Evolutionary conservation across 1,140 invertebrate species (phyloP).

Genomic region (Meloidogyne floridensis): DNA sequence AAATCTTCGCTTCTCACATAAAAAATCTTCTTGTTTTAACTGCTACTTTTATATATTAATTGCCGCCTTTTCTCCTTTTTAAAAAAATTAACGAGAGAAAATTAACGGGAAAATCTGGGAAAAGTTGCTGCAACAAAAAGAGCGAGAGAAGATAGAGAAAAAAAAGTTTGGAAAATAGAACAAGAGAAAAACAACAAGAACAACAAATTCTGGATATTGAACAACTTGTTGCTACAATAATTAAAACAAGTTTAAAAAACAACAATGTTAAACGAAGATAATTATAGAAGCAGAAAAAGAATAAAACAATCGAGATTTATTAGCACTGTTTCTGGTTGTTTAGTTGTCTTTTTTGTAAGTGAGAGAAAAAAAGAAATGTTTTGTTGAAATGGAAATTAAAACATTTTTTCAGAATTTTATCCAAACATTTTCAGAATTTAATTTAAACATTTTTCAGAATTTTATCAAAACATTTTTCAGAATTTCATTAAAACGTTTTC

Average conservation of each 20-base stretch:
- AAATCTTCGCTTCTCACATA: neutral
- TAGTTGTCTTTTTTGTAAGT: neutral
- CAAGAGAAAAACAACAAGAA: neutral
- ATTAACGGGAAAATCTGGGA: neutral
- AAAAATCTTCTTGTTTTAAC: constrained; percentile 10
- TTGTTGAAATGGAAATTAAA: neutral
- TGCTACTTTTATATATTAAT: neutral
- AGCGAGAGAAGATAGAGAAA: neutral
- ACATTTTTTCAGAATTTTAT: neutral
- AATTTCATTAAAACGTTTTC: neutral
- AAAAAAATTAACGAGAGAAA: neutral
- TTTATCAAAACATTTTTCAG: too few species aligned
- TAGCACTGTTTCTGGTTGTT: neutral
- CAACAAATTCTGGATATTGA: neutral
- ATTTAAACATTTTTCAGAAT: neutral
- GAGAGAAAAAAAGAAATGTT: neutral
- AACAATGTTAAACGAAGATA: neutral
- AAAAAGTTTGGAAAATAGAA: neutral
- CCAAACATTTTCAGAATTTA: neutral
- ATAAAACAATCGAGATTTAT: neutral
- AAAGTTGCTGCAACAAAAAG: neutral
- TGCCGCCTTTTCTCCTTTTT: neutral
- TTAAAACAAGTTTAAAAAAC: constrained; percentile 5
- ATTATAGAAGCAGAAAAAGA: constrained; percentile 1
- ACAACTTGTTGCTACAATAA: neutral